Base-by-base conservation (phyloP, 92 coral and sea anemone species). In the Porites rus region DNA sequence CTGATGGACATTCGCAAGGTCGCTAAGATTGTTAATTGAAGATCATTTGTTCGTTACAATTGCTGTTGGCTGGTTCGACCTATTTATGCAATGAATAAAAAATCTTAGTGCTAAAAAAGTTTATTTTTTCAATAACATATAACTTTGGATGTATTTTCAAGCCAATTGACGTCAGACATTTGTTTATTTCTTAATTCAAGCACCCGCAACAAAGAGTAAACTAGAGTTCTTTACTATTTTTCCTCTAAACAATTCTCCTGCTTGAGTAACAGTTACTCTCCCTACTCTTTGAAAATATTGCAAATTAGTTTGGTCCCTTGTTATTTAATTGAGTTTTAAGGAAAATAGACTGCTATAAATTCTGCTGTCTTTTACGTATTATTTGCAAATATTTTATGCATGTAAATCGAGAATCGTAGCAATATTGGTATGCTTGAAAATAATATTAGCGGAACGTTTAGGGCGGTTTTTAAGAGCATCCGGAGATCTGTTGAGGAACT, bases 1-100 rank as follows among this genome's bases (percentile, higher is more conserved):
- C 7, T 17, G 82, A 28, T 21, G 58, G 59, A 14, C 77, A 2
- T 22, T 12, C 64, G 53, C 65, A 72, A 83, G 73, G 73, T 64
- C 73, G 80, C 79, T 19, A 50, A 18, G 85, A 59, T 28, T 4
- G 5, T 18, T 70, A 54, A 69, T 69, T 69, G 69, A 25, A 58
- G 77, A 81, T 67, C 64, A 79, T 63, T 83, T 54, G 22, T 80
- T 67, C 86, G 19, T 69, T 25, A 61, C 51, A 58, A 60, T 81
- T 56, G 74, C 87, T 83, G 87, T 83, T 62, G 4, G 65, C 63
- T 22, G 53, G 78, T 83, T 83, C 73, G 69, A 28, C 72, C 73
- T 43, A 24, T 51, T 43, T 51, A 73, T n/a, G 54, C 63, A 54
- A 50, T 65, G 54, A 74, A 73, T 51, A 9, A 63, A 73, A 74